phyloP scores from a whole-genome alignment of 1,140 invertebrate genomes.

The Carposina sasakii region DNA sequence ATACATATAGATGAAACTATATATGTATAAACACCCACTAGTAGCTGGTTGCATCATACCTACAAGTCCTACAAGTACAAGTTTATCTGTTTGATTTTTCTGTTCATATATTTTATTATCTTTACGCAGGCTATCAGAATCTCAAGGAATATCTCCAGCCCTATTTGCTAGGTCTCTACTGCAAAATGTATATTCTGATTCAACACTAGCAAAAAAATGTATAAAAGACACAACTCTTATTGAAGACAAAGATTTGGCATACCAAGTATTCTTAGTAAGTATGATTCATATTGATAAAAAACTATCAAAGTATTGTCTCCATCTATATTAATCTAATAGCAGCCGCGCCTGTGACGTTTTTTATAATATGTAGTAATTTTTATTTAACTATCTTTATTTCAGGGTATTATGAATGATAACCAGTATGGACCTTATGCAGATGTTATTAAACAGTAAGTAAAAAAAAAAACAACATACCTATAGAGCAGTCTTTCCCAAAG shows the following conservation, averaged over 20 bases:
- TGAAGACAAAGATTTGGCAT: constrained; percentile 79
- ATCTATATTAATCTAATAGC: too few species aligned
- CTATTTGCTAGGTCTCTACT: constrained; percentile 61
- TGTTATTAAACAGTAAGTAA: constrained; percentile 76
- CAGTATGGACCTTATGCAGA: constrained; percentile 85
- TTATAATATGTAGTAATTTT: constrained; percentile 7
- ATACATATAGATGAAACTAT: too few species aligned
- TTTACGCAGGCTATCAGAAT: constrained; percentile 53
- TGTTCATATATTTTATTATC: constrained; percentile 17
- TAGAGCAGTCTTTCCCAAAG: too few species aligned
- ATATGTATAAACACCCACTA: too few species aligned
- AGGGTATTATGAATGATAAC: constrained; percentile 82
- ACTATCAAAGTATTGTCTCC: not conserved
- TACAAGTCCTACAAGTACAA: too few species aligned
- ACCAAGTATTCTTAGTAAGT: constrained; percentile 84
- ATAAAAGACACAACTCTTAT: constrained; percentile 83
- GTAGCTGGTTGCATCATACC: too few species aligned
- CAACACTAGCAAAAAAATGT: constrained; percentile 67
- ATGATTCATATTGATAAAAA: constrained; percentile 55
- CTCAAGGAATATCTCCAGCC: constrained; percentile 59
- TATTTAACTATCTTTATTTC: constrained; percentile 28
- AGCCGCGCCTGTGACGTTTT: too few species aligned
- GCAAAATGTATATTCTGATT: constrained; percentile 52
- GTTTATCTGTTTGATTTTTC: too few species aligned
- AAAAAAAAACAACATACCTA: too few species aligned